Base-by-base conservation (phyloP, 1,140 invertebrate genomes). In the Drosophila kikkawai region DNA sequence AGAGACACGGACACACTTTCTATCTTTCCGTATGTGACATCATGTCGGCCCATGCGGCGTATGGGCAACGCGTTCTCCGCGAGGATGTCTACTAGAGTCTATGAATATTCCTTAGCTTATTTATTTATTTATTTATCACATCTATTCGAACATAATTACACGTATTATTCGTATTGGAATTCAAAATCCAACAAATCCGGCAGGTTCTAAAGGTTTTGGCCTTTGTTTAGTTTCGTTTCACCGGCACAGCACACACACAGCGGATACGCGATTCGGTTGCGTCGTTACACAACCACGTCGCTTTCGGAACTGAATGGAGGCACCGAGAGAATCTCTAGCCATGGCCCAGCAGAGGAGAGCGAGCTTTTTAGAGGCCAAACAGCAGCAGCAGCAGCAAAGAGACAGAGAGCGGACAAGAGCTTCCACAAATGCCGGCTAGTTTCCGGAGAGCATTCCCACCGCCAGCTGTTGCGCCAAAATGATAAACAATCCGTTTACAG, bases 231-330 rank as follows among this genome's bases (percentile, higher is more conserved):
- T 57, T 67, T 45, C 74, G 74, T 59, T 56, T 76, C 66, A 41
- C 58, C 47, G 67, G 55, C 66, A 39, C 26, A 29, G 26, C 57
- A 59, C 64, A 76, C 48, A 69, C 74, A 69, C 51, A 53, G 75
- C 76, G 71, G 26, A 41, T 73, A 65, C 69, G 51, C 51, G 53
- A 66, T 47, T 61, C 45, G 69, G 50, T 51, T 34, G 50, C 79
- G 88, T 91, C 88, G 88, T 91, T 91, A 91, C 73, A 91, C 88
- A 91, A 91, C 84, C 88, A 91, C 88, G 88, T 91, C 90, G 88
- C 79, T 75, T 75, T 88, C 56, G 69, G 68, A 65, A 91, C 88
- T 91, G 78, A 86, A 71, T 69, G 55, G 58, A 64, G 48, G 50
- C 58, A 68, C 17, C 34, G 26, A n/a, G 17, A 32, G 22, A 56